phyloP scores from a whole-genome alignment of 2,797 vertebrate species.

The Dermochelys coriacea region DNA sequence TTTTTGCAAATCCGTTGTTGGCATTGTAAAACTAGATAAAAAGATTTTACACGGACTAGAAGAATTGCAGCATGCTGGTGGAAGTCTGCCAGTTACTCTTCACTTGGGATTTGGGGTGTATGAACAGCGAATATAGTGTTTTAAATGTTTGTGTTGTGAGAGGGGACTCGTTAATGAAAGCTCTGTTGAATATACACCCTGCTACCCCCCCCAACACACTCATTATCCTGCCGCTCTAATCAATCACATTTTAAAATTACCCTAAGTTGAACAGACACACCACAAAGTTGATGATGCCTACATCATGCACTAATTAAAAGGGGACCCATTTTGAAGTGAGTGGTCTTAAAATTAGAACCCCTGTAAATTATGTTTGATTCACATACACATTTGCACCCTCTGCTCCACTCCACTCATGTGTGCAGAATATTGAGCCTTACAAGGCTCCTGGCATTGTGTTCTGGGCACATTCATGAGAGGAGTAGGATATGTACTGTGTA shows the following conservation, averaged over 20 bases:
- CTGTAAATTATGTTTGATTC: too few species aligned
- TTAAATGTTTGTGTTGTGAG: neutral
- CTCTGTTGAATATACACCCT: neutral
- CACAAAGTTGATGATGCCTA: neutral
- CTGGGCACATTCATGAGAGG: neutral
- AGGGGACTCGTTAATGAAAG: neutral
- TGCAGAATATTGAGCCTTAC: neutral
- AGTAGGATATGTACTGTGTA: neutral
- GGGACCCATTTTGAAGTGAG: neutral
- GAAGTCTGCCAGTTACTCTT: neutral
- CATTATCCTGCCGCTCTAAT: neutral
- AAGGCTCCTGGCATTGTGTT: neutral
- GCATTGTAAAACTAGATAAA: neutral
- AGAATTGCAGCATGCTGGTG: neutral
- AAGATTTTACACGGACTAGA: neutral
- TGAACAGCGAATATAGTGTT: neutral
- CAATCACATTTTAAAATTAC: neutral
- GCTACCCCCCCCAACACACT: neutral
- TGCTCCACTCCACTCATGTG: neutral
- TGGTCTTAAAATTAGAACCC: neutral
- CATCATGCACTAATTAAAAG: neutral
- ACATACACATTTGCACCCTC: neutral
- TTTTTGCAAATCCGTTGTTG: neutral
- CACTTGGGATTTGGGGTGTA: neutral
- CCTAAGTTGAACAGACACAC: neutral